Percentiles rank a stretch among this genome's conserved stretches.
These are phyloP conservation scores for Erebia ligea DNA, from an alignment of 2,888 invertebrate genomes.

Conservation along the genomic window DNA sequence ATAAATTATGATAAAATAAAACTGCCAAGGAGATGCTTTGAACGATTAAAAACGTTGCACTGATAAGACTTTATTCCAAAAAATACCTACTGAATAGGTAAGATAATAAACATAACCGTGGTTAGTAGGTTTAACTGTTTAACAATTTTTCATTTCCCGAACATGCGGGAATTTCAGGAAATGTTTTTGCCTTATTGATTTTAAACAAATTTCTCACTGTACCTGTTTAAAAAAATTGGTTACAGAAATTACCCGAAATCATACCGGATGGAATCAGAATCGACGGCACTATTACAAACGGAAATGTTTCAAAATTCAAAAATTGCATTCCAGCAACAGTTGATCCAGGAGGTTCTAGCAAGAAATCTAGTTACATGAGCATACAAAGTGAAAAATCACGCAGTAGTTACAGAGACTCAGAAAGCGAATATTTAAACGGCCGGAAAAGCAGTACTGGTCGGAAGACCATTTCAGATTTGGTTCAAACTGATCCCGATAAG, in stretches of 20 bases:
- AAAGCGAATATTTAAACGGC: constrained; percentile 50
- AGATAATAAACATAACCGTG: too few relatives aligned
- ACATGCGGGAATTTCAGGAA: too few relatives aligned
- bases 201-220: background rate
- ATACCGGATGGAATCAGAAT: constrained; percentile 41
- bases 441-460: constrained; percentile 64
- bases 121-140: too few relatives aligned
- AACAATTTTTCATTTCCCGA: too few relatives aligned
- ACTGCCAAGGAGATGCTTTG: constrained; percentile 4
- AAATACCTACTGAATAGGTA: background rate
- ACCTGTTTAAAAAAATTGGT: constrained; percentile 11
- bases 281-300: constrained; percentile 49
- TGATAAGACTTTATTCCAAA: constrained; percentile 1
- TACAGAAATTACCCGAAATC: constrained; percentile 60
- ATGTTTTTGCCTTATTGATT: too few relatives aligned
- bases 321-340: constrained; percentile 48
- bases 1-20: constrained; percentile 23
- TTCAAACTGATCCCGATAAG: constrained; percentile 57
- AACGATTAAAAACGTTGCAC: constrained; percentile 21
- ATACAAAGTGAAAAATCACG: constrained; percentile 56
- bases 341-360: constrained; percentile 51
- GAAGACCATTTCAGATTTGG: constrained; percentile 68
- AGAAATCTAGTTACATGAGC: constrained; percentile 64
- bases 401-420: constrained; percentile 56
- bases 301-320: constrained; percentile 44